phyloP scores from a whole-genome alignment of 2,113 vertebrate species.

The Chloropsis hardwickii region DNA sequence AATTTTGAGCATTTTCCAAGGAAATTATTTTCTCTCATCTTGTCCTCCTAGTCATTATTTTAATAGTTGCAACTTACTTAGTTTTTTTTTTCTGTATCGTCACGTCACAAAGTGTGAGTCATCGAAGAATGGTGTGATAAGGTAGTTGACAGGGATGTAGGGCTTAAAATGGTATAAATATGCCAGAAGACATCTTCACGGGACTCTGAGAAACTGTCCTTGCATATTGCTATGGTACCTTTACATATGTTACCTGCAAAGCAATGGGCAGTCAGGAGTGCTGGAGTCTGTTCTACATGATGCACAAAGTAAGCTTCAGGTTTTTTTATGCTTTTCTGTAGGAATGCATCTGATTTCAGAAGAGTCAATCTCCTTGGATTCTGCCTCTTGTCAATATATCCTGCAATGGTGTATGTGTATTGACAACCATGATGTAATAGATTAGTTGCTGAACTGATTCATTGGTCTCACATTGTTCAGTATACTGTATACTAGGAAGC shows the following conservation, averaged over 20 bases:
- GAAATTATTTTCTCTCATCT: background rate
- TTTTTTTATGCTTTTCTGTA: background rate
- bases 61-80: background rate
- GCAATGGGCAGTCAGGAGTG: background rate
- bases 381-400: background rate
- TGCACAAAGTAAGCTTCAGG: background rate
- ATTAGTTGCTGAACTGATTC: background rate
- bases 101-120: background rate
- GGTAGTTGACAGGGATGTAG: background rate
- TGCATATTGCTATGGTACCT: background rate
- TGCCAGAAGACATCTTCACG: background rate
- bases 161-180: background rate
- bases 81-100: background rate
- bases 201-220: background rate
- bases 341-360: background rate
- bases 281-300: background rate
- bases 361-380: background rate
- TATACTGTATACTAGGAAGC: background rate
- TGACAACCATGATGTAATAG: background rate
- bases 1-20: slow-evolving; percentile 21
- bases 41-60: background rate
- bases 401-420: background rate
- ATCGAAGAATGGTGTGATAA: background rate
- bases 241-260: background rate
- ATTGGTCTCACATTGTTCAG: background rate